Conservation (phyloP, 2,888 invertebrate genomes). For the Rhorus exstirpatorius region DNA sequence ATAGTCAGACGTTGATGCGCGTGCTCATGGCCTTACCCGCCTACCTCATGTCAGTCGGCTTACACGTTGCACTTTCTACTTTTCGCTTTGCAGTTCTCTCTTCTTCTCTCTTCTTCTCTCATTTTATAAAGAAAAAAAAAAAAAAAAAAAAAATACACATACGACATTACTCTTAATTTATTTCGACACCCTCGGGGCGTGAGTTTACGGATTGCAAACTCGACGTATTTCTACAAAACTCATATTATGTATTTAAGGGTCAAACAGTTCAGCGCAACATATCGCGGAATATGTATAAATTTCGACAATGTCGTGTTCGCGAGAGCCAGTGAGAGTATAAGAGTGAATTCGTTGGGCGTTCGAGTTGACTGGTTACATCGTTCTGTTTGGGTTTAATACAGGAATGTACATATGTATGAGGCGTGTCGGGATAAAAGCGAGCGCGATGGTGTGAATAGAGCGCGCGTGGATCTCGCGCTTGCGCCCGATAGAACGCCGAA, state of each 20-base stretch:
- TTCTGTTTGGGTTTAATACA: background rate
- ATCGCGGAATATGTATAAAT: conserved; percentile 2
- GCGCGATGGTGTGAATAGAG: conserved; percentile 56
- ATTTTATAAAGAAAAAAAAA: background rate
- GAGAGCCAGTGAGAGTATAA: background rate
- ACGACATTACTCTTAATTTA: background rate
- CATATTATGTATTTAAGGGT: background rate
- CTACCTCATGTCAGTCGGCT: conserved; percentile 10
- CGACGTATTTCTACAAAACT: background rate
- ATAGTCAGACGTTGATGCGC: conserved; percentile 66
- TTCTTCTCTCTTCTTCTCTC: background rate
- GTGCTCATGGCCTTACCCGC: conserved; percentile 3
- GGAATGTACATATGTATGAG: background rate
- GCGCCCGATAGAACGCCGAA: conserved; percentile 80
- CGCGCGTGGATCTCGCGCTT: conserved; percentile 75
- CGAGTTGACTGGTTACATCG: background rate
- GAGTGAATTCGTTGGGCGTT: background rate
- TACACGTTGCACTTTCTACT: conserved; percentile 16
- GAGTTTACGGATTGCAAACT: conserved; percentile 9
- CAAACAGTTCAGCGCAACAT: background rate
- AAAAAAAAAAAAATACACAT: background rate
- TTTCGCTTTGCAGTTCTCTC: background rate
- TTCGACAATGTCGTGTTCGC: background rate
- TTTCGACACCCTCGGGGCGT: background rate
- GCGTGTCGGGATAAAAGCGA: conserved; percentile 52